Evolutionary conservation across 2,797 vertebrate genomes (phyloP), one percentile per base, ranked within the genome.

Genomic region (Hafferia zeledoni): DNA sequence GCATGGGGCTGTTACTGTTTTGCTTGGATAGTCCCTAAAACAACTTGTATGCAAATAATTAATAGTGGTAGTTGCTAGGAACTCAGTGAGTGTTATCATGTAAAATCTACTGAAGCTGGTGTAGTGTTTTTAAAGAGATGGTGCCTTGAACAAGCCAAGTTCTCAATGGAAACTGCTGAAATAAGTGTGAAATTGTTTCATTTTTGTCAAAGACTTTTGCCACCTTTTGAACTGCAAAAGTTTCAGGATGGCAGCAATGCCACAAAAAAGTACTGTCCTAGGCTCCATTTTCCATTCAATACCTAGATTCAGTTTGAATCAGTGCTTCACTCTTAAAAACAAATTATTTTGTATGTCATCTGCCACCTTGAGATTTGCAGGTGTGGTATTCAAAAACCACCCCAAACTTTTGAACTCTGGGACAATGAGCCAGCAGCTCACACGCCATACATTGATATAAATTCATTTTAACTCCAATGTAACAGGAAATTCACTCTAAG

Each of bases 121-220:
- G 88, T 53, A 23, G 63, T 82, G 59, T 86, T 76, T 96, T 94
- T 74, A 63, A 95, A 64, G 63, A 91, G 35, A 47, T 9, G 0
- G 20, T 75, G 49, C 56, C 60, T 65, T 82, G 30, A 91, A 60
- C 30, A 44, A 87, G 56, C 33, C 80, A 49, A 27, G 83, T 52
- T 83, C 67, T 94, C 49, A 79, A 59, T 93, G 93, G 96, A 96
- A 97, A 96, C 83, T 96, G 85, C 94, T 96, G 91, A 96, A 97
- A 93, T 87, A 95, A 82, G 89, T 88, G 87, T 93, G 65, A 94
- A 92, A 83, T 5, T 0, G 84, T 88, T 92, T 94, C 43, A 55
- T 91, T 92, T 90, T 93, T 91, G 76, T 86, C 44, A 52, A 90
- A 90, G 46, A 25, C 10, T 92, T 63, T 31, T 74, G 82, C 65